Conservation (phyloP, 2,888 invertebrate species). For the Pomacea canaliculata region DNA sequence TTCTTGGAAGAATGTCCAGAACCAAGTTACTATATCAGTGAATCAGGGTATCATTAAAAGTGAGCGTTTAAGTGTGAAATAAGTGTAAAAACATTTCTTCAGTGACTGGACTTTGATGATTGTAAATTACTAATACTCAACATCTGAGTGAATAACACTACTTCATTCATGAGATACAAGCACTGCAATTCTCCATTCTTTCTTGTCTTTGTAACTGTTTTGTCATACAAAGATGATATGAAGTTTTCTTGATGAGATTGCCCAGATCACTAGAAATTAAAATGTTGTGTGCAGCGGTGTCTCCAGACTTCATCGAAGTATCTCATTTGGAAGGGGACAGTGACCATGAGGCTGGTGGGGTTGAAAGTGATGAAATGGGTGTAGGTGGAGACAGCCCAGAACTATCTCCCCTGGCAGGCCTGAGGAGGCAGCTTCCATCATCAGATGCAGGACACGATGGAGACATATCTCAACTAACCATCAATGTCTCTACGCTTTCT, state of each 20-base stretch:
- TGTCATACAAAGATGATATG: no score
- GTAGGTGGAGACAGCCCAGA: constrained; percentile 40
- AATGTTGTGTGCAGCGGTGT: constrained; percentile 43
- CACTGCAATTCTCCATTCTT: neutral
- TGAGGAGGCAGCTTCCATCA: constrained; percentile 27
- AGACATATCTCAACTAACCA: constrained; percentile 44
- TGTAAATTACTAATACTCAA: no score
- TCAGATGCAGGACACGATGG: constrained; percentile 30
- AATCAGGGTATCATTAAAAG: no score
- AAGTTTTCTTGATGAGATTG: no score
- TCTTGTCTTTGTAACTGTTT: neutral
- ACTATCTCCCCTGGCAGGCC: constrained; percentile 34
- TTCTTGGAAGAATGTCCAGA: no score
- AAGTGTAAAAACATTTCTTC: no score
- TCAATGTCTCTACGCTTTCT: constrained; percentile 58
- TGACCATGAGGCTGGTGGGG: constrained; percentile 44
- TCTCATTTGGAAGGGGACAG: constrained; percentile 43
- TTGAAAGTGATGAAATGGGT: constrained; percentile 46
- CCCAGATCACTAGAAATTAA: no score
- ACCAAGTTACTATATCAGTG: no score
- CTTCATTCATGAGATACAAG: no score
- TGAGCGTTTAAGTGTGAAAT: no score
- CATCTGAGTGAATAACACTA: no score
- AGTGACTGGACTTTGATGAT: no score
- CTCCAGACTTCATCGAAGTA: constrained; percentile 52